These are phyloP conservation scores for Aphaenogaster rudis DNA, from an alignment of 1,140 invertebrate species.

Conservation along the genomic window DNA sequence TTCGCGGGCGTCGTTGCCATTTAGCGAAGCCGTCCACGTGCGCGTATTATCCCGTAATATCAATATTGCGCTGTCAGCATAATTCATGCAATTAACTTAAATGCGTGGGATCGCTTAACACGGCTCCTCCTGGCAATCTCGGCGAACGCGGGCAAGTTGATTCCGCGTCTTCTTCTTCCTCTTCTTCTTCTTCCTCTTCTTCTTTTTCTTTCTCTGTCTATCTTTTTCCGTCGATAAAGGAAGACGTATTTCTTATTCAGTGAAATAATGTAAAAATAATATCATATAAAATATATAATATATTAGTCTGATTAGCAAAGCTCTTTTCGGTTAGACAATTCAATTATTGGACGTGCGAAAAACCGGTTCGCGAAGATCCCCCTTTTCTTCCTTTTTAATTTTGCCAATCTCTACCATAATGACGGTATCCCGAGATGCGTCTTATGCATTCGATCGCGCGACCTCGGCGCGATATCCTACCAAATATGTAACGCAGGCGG, in stretches of 20 bases:
- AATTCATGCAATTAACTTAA: conserved; percentile 61
- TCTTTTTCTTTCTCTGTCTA: background rate
- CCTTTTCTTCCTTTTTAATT: background rate
- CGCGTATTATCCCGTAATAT: conserved; percentile 37
- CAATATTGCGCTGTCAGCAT: conserved; percentile 36
- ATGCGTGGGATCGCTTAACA: conserved; percentile 24
- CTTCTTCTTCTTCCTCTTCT: background rate
- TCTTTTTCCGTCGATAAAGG: background rate
- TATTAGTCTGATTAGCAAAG: background rate
- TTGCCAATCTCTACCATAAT: background rate
- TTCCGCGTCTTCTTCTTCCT: background rate
- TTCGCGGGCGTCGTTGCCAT: background rate
- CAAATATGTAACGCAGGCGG: conserved; percentile 71
- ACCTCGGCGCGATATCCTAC: conserved; percentile 67
- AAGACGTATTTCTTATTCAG: background rate
- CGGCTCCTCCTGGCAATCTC: conserved; percentile 46
- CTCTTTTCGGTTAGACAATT: background rate
- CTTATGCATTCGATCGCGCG: conserved; percentile 46
- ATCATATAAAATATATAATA: background rate
- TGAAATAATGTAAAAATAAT: background rate
- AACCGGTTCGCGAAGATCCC: background rate
- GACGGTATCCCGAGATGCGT: conserved; percentile 7
- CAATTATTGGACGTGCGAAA: background rate
- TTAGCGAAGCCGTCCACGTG: conserved; percentile 23
- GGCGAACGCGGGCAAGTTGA: conserved; percentile 34